phyloP scores from a whole-genome alignment of 1,140 invertebrate species.

The Anastrepha ludens region DNA sequence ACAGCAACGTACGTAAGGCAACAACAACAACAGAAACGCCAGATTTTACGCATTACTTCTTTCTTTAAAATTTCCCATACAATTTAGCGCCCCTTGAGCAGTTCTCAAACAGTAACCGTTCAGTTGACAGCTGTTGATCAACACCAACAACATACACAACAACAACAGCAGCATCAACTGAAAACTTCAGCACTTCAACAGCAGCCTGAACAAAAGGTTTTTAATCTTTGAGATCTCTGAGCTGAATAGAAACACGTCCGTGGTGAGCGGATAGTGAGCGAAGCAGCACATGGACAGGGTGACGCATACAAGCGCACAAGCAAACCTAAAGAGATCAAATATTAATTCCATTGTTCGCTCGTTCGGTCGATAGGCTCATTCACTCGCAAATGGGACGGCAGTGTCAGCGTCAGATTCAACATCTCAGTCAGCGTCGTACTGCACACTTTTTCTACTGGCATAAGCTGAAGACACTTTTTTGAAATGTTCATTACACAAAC shows the following conservation, averaged over 20 bases:
- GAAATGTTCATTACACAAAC: no score
- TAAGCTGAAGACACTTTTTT: background rate
- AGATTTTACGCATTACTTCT: constrained; percentile 2
- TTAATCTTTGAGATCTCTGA: constrained; percentile 10
- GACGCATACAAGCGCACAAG: background rate
- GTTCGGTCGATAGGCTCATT: constrained; percentile 6
- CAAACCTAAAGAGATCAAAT: background rate
- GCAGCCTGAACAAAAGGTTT: constrained; percentile 13
- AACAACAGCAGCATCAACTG: background rate
- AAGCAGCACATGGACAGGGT: background rate
- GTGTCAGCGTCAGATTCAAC: background rate
- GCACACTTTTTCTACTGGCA: background rate
- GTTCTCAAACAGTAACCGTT: background rate
- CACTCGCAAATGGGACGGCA: background rate
- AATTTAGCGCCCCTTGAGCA: constrained; percentile 14
- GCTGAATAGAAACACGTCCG: constrained; percentile 31
- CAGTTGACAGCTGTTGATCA: constrained; percentile 41
- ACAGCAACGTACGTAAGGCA: background rate
- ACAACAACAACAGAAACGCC: background rate
- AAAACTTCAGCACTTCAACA: constrained; percentile 14
- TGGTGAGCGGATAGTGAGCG: background rate
- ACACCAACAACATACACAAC: background rate
- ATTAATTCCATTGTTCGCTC: constrained; percentile 38
- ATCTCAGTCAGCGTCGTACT: no score
- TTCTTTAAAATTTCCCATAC: constrained; percentile 23